Evolutionary conservation across 1,140 invertebrate genomes (phyloP).

Genomic region (Melanaphis sacchari): DNA sequence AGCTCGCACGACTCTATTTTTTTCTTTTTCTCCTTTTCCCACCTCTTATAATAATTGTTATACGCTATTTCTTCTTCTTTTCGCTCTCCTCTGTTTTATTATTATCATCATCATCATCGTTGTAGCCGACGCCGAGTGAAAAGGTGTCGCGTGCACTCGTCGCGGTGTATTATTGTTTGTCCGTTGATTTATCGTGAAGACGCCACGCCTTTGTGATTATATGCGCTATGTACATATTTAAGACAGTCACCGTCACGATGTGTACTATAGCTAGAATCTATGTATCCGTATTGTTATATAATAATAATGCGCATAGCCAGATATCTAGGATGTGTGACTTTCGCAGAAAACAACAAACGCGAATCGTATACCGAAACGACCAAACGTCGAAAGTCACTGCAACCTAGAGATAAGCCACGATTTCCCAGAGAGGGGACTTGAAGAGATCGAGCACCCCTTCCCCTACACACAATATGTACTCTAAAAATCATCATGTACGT

Average conservation of each 20-base stretch:
- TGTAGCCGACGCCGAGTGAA: background rate
- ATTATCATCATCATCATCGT: background rate
- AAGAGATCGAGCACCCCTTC: too few relatives aligned
- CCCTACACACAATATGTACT: too few relatives aligned
- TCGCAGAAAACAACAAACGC: background rate
- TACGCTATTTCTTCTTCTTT: background rate
- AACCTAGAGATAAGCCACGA: background rate
- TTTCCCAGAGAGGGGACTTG: background rate
- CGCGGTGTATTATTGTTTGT: background rate
- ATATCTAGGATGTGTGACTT: background rate
- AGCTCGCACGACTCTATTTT: conserved; percentile 33
- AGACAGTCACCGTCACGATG: conserved; percentile 19
- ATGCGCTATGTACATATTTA: background rate
- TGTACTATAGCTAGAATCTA: background rate
- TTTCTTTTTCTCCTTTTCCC: too few relatives aligned
- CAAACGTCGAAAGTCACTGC: background rate
- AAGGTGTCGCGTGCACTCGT: conserved; percentile 5
- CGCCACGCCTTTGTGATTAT: background rate
- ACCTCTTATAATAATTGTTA: background rate
- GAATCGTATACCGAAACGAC: background rate
- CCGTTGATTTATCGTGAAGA: conserved; percentile 25
- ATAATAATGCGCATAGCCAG: too few relatives aligned
- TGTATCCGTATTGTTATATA: background rate
- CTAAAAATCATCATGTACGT: too few relatives aligned
- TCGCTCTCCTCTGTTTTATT: background rate